phyloP scores from a whole-genome alignment of 2,888 invertebrate species.

The Erebia epiphron region DNA sequence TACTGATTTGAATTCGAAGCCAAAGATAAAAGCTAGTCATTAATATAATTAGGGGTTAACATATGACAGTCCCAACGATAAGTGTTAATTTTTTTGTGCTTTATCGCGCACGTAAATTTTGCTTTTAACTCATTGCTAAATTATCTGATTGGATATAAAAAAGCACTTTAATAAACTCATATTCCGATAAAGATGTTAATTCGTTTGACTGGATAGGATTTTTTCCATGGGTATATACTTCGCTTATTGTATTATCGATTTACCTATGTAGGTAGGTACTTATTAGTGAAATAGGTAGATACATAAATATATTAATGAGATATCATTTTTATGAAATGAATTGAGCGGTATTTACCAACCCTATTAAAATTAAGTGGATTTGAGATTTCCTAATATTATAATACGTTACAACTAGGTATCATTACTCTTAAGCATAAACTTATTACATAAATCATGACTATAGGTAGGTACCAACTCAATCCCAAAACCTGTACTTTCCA shows the following conservation, averaged over 20 bases:
- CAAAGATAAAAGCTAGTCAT: conserved; percentile 23
- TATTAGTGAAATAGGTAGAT: background rate
- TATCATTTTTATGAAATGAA: no score
- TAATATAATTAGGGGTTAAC: conserved; percentile 26
- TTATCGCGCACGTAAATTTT: conserved; percentile 29
- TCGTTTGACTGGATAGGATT: conserved; percentile 22
- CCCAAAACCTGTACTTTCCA: no score
- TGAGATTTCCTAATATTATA: no score
- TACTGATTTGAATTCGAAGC: conserved; percentile 19
- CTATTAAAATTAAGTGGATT: no score
- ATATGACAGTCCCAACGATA: conserved; percentile 19
- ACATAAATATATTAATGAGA: background rate
- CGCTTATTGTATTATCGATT: background rate
- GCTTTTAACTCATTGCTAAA: conserved; percentile 35
- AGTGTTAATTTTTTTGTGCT: conserved; percentile 22
- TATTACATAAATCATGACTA: no score
- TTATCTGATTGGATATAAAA: conserved; percentile 34
- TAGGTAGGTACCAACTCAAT: no score
- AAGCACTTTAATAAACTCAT: conserved; percentile 36
- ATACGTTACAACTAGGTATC: no score
- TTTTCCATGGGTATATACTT: background rate
- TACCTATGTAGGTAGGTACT: no score
- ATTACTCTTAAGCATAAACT: no score
- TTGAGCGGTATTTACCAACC: no score
- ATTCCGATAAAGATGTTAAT: conserved; percentile 33